Percentiles rank a stretch among this genome's conserved stretches.
Evolutionary conservation across 2,113 vertebrate genomes (phyloP).

Genomic region (Nerophis lumbriciformis): DNA sequence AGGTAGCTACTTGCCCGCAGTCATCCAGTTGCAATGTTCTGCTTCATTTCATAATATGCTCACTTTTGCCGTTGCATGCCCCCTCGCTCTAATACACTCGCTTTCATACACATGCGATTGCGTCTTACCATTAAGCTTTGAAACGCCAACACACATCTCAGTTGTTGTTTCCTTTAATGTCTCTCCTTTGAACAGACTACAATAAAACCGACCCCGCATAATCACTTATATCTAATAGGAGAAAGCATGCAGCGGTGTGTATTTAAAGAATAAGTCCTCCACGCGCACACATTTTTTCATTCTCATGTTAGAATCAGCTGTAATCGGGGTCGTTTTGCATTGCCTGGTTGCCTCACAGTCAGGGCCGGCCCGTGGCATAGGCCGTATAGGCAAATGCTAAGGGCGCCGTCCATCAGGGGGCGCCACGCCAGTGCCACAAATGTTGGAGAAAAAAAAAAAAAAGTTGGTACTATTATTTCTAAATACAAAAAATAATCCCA

Average conservation of each 20-base stretch:
- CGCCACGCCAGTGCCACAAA: no score
- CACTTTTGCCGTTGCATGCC: not conserved
- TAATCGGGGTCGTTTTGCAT: no score
- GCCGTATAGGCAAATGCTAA: no score
- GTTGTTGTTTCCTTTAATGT: not conserved
- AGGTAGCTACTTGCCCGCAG: slow-evolving; percentile 24
- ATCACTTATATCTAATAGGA: not conserved
- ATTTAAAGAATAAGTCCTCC: no score
- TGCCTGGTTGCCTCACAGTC: not conserved
- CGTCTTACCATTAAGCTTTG: slow-evolving; percentile 4
- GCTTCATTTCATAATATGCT: slow-evolving; percentile 27
- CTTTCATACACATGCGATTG: slow-evolving; percentile 1
- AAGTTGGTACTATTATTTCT: no score
- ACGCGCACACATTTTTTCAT: no score
- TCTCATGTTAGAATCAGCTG: no score
- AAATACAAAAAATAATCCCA: no score
- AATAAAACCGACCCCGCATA: not conserved
- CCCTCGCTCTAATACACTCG: not conserved
- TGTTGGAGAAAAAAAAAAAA: no score
- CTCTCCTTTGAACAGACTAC: not conserved
- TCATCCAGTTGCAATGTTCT: slow-evolving; percentile 16
- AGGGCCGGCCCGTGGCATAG: no score
- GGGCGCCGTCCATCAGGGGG: no score
- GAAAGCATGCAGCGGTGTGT: not conserved
- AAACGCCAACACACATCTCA: not conserved